phyloP scores from a whole-genome alignment of 2,797 vertebrate genomes.

The Salarias fasciatus region DNA sequence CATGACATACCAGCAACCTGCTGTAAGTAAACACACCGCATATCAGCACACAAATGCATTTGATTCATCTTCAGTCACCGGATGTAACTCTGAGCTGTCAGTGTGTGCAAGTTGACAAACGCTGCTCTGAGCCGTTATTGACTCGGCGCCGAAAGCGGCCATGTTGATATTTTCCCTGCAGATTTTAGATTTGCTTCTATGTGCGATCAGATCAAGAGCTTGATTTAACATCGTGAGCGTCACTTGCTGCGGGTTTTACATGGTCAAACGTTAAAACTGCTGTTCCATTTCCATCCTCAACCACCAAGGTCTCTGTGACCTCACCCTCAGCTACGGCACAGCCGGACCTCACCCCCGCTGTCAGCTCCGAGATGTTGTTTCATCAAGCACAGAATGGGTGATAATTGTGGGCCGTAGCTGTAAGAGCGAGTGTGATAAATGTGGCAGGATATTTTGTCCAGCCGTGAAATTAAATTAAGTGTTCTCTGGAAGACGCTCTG shows the following conservation, averaged over 20 bases:
- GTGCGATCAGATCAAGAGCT: too few relatives aligned
- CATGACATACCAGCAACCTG: conserved; percentile 90
- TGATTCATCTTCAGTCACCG: not conserved
- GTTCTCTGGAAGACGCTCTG: conserved; percentile 28
- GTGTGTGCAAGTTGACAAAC: conserved; percentile 5
- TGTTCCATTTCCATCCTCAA: not conserved
- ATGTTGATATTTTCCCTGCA: too few relatives aligned
- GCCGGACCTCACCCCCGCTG: not conserved
- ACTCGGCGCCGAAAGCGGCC: too few relatives aligned
- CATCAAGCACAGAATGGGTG: conserved; percentile 3
- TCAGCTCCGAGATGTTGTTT: not conserved
- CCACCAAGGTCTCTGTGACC: not conserved
- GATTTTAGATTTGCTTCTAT: too few relatives aligned
- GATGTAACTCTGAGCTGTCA: not conserved
- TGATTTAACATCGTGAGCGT: not conserved
- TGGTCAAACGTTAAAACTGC: not conserved
- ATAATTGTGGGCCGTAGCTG: conserved; percentile 32
- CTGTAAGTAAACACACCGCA: conserved; percentile 71
- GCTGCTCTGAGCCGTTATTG: not conserved
- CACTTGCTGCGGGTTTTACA: not conserved
- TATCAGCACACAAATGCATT: not conserved
- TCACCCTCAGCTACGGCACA: not conserved
- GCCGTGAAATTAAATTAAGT: conserved; percentile 46
- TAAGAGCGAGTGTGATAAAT: conserved; percentile 21
- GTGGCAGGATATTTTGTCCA: conserved; percentile 35